Evolutionary conservation across 2,888 invertebrate species (phyloP).

Genomic region (Brenthis hecate): DNA sequence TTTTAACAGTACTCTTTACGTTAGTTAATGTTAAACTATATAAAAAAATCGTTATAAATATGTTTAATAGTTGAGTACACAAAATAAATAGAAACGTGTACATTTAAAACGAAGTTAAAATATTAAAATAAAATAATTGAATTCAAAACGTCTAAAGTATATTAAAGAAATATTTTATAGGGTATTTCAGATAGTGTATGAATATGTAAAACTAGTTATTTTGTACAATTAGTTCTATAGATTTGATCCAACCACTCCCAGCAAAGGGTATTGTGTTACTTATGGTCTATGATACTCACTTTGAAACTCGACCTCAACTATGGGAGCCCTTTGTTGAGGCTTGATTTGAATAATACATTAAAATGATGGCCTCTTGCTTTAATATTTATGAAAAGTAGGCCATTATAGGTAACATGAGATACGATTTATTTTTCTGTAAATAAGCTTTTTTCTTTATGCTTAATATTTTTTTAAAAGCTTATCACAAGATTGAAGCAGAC

Average conservation of each 20-base stretch:
- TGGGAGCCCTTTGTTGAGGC: slow-evolving; percentile 74
- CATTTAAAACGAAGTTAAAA: not conserved
- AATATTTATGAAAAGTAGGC: slow-evolving; percentile 49
- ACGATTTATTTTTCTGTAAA: slow-evolving; percentile 21
- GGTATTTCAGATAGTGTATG: not conserved
- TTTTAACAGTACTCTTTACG: too few relatives aligned
- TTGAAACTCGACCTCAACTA: slow-evolving; percentile 70
- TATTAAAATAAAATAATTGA: too few relatives aligned
- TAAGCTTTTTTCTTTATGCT: slow-evolving; percentile 17
- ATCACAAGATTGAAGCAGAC: not conserved
- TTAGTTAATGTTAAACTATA: too few relatives aligned
- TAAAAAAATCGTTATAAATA: too few relatives aligned
- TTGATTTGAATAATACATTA: slow-evolving; percentile 77
- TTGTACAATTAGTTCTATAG: slow-evolving; percentile 43
- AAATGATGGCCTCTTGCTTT: slow-evolving; percentile 65
- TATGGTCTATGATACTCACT: slow-evolving; percentile 56
- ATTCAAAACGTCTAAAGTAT: too few relatives aligned
- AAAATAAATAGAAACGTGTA: not conserved
- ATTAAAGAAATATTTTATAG: not conserved
- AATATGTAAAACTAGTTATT: slow-evolving; percentile 33
- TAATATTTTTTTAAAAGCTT: slow-evolving; percentile 10
- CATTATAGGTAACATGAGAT: slow-evolving; percentile 41
- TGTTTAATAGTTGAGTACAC: too few relatives aligned
- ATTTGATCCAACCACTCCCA: slow-evolving; percentile 40
- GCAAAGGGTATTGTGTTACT: slow-evolving; percentile 74